Percentiles rank a stretch among this genome's conserved stretches.
These are phyloP conservation scores for Phlogophora meticulosa DNA, from an alignment of 2,888 invertebrate species.

Conservation along the genomic window DNA sequence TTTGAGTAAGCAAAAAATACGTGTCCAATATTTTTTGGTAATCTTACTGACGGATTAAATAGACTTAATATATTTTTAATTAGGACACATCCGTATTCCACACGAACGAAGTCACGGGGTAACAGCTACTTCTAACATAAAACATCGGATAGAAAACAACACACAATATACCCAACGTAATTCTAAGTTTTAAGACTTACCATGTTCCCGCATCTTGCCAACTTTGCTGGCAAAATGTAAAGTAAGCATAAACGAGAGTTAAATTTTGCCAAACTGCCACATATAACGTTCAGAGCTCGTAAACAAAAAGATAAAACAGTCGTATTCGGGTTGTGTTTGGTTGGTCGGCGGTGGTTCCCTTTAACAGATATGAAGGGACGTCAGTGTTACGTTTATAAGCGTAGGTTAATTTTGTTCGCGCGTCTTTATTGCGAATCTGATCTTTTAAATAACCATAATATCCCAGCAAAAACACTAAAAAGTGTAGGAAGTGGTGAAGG, in stretches of 20 bases:
- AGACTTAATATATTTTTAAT: no score
- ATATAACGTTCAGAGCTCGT: constrained; percentile 72
- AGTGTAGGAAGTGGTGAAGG: no score
- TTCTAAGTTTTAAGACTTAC: constrained; percentile 59
- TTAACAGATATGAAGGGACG: constrained; percentile 38
- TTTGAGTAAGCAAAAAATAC: no score
- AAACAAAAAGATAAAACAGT: constrained; percentile 75
- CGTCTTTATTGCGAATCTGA: constrained; percentile 35
- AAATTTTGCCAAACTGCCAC: constrained; percentile 75
- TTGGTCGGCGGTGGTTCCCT: constrained; percentile 49
- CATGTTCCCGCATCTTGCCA: constrained; percentile 55
- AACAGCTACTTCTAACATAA: constrained; percentile 53
- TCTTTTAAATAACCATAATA: no score
- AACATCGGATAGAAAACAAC: constrained; percentile 57
- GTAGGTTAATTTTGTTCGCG: constrained; percentile 43
- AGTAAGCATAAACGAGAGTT: constrained; percentile 73
- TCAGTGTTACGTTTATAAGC: constrained; percentile 23
- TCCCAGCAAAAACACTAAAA: no score
- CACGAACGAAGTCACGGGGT: no score
- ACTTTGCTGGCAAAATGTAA: constrained; percentile 71
- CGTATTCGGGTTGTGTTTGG: constrained; percentile 51
- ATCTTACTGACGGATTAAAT: no score
- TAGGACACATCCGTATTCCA: no score
- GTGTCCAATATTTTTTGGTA: no score
- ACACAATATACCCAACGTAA: constrained; percentile 53